Conservation (phyloP, 2,797 vertebrate genomes). For the Epinephelus awoara region DNA sequence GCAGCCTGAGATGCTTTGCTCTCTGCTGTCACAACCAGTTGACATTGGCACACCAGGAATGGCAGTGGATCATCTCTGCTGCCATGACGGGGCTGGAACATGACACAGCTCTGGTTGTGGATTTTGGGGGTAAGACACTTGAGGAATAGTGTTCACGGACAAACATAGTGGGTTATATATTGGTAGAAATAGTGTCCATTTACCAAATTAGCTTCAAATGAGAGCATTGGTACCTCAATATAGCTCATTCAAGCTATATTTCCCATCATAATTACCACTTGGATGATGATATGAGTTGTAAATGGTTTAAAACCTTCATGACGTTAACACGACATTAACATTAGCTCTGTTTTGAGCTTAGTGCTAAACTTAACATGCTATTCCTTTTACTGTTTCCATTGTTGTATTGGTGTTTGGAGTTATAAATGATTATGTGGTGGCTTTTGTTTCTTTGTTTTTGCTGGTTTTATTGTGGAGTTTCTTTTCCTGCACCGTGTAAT, state of each 20-base stretch:
- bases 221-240: background rate
- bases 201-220: background rate
- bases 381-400: background rate
- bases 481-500: constrained; percentile 6
- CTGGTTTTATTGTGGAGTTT: background rate
- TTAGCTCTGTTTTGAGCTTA: constrained; percentile 3
- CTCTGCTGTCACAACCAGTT: too few species aligned
- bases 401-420: constrained; percentile 15
- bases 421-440: constrained; percentile 10
- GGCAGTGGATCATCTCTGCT: background rate
- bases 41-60: background rate
- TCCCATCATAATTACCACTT: background rate
- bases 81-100: background rate
- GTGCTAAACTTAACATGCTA: constrained; percentile 16
- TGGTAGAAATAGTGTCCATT: background rate
- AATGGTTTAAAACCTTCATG: background rate
- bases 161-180: background rate
- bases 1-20: too few species aligned
- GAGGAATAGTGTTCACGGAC: background rate
- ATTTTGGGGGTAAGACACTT: background rate
- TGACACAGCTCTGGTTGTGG: background rate
- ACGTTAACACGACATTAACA: background rate
- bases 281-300: background rate
- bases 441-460: constrained; percentile 16
- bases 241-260: background rate